Evolutionary conservation across 2,113 vertebrate genomes (phyloP).

Genomic region (Australoheros scitulus): DNA sequence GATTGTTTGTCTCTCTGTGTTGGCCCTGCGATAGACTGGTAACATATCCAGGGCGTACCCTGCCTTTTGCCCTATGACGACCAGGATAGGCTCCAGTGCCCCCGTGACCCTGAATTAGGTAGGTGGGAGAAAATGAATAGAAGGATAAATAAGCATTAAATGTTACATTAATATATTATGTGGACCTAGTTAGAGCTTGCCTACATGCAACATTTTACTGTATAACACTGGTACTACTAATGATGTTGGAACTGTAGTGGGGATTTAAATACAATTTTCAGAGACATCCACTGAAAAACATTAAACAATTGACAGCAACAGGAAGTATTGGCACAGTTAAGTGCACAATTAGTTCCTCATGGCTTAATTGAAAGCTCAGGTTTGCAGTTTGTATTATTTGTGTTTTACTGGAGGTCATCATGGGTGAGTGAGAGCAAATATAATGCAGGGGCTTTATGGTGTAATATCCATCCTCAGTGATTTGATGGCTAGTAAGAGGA

Average conservation of each 20-base stretch:
- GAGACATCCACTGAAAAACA: too few species aligned
- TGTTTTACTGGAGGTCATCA: not conserved
- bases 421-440: not conserved
- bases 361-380: slow-evolving; percentile 18
- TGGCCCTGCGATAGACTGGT: not conserved
- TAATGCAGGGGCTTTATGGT: slow-evolving; percentile 27
- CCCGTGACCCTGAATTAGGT: not conserved
- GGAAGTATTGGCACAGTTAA: not conserved
- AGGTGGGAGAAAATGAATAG: not conserved
- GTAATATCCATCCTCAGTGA: slow-evolving; percentile 36
- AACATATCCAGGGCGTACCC: not conserved
- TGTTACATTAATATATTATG: not conserved
- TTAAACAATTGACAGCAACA: slow-evolving; percentile 23
- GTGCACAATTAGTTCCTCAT: slow-evolving; percentile 15
- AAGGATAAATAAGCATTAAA: not conserved
- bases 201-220: not conserved
- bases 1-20: not conserved
- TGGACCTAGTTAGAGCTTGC: not conserved
- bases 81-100: not conserved
- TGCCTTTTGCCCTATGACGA: not conserved
- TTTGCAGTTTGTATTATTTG: not conserved
- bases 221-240: not conserved
- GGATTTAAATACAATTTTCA: not conserved
- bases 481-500: slow-evolving; percentile 41
- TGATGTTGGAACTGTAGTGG: not conserved